Base-by-base conservation (phyloP, 2,113 vertebrate species). In the Chrysochloris asiatica region DNA sequence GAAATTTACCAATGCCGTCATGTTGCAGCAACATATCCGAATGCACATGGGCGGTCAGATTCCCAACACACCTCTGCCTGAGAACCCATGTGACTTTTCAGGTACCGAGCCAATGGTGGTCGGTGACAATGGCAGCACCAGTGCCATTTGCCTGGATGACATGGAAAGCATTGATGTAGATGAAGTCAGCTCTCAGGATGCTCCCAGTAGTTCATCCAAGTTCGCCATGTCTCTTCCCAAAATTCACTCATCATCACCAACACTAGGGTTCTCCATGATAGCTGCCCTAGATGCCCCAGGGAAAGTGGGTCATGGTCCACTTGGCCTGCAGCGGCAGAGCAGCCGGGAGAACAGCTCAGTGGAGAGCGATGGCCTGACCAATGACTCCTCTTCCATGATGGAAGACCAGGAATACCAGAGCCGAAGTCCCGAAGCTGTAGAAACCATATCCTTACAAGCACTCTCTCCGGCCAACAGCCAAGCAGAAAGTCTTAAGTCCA, bases 1-100 rank as follows among this genome's bases (percentile, higher is more conserved):
- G 98, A 99, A 99, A 97, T 99, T 99, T 82, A 99, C 99, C 0
- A 99, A 99, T 0, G 99, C 99, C 0, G 99, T 99, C 73, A 98
- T 99, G 79, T 80, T 99, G 69, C 99, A 99, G 98, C 99, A 99
- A 86, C 99, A 99, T 59, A 99, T 99, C 71, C 99, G 99, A 22
- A 99, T 99, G 99, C 99, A 99, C 94, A 99, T 99, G 99, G 99
- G 99, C 0, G 99, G 99, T 2, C 99, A 99, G 96, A 99, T 99
- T 72, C 99, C 99, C 54, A 99, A 99, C 96, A 99, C 98, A 0
- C 99, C 99, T 0, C 63, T 99, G 95, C 98, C 98, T 0, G 99
- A 99, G 48, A 97, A 81, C 30, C 95, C 98, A 83, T 98, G 98
- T 0, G 99, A 99, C 21, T 90, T 86, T 0, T 2, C 95, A 0